Evolutionary conservation across 2,113 vertebrate species (phyloP).

Genomic region (Tetrao urogallus): DNA sequence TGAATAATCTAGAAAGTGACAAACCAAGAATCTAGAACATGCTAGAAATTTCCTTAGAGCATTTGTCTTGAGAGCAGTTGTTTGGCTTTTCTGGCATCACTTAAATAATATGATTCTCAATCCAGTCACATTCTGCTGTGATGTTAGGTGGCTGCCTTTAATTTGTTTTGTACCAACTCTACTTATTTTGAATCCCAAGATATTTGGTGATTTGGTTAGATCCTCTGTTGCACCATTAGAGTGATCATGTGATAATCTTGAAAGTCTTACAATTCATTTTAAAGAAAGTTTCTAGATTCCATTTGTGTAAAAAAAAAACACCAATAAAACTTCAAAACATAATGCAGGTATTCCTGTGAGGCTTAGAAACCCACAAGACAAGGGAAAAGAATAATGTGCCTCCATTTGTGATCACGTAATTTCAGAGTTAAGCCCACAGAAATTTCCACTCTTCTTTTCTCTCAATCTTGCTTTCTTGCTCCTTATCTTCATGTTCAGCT

Average conservation of each 20-base stretch:
- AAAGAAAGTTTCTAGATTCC: not conserved
- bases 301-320: not conserved
- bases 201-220: not conserved
- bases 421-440: not conserved
- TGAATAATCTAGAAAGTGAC: constrained; percentile 46
- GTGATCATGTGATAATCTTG: not conserved
- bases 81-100: not conserved
- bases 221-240: not conserved
- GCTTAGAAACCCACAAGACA: not conserved
- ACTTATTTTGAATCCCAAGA: not conserved
- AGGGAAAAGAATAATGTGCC: not conserved
- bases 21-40: constrained; percentile 36
- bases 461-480: not conserved
- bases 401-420: not conserved
- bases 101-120: constrained; percentile 8
- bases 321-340: not conserved
- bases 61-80: constrained; percentile 1
- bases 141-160: not conserved
- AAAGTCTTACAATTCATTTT: not conserved
- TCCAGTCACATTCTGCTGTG: not conserved
- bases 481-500: not conserved
- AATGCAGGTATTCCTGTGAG: not conserved
- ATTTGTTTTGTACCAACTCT: not conserved
- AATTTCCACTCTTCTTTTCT: not conserved
- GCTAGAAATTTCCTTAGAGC: constrained; percentile 26